These are phyloP conservation scores for Camponotus pennsylvanicus DNA, from an alignment of 1,140 invertebrate species.

Conservation along the genomic window DNA sequence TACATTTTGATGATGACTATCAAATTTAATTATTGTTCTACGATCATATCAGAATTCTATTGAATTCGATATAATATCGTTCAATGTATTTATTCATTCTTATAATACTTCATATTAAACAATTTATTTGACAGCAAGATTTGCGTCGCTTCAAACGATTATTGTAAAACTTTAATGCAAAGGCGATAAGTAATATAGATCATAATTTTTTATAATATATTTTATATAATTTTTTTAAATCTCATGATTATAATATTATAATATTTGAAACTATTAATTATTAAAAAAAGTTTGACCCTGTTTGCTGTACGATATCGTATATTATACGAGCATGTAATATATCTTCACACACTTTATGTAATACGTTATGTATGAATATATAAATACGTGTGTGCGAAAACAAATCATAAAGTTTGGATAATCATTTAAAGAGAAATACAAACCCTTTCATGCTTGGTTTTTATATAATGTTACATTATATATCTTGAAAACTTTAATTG, in stretches of 20 bases:
- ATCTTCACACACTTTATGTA: neutral
- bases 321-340: neutral
- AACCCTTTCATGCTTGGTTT: neutral
- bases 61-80: neutral
- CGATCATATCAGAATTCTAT: conserved; percentile 31
- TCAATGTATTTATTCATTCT: neutral
- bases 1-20: neutral
- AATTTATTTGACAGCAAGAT: neutral
- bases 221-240: conserved; percentile 4
- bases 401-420: neutral
- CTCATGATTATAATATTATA: neutral
- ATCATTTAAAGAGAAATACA: neutral
- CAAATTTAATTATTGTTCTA: conserved; percentile 1
- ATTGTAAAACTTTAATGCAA: neutral
- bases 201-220: neutral
- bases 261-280: neutral
- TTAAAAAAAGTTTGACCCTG: neutral
- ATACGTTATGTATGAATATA: conserved; percentile 16
- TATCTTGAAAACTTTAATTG: neutral
- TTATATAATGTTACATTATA: conserved; percentile 19
- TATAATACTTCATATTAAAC: neutral
- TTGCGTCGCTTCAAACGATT: neutral
- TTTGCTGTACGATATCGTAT: conserved; percentile 10
- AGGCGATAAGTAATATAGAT: conserved; percentile 1
- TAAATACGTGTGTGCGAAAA: neutral